Evolutionary conservation across 2,888 invertebrate genomes (phyloP).

Genomic region (Fragum whitleyi): DNA sequence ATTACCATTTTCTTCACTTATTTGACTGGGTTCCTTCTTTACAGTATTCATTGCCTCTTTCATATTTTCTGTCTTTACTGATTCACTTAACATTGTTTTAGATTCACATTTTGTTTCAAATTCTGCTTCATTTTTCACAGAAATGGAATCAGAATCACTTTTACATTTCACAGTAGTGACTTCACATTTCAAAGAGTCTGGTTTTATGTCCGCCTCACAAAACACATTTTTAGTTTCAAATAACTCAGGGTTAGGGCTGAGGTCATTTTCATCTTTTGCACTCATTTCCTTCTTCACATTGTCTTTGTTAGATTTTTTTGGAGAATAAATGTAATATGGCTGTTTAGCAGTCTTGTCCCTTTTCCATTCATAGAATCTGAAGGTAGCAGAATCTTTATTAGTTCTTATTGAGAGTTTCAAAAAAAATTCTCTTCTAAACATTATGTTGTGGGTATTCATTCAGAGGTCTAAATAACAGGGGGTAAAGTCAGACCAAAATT

Average conservation of each 20-base stretch:
- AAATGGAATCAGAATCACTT: not conserved
- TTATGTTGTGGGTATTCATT: too few species aligned
- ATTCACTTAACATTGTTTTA: not conserved
- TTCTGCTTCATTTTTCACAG: not conserved
- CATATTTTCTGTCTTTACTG: not conserved
- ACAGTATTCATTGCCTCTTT: not conserved
- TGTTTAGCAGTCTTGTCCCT: constrained; percentile 87
- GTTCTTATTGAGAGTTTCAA: too few species aligned
- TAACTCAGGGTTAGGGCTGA: too few species aligned
- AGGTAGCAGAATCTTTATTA: constrained; percentile 71
- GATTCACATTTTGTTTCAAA: not conserved
- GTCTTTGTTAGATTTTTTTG: too few species aligned
- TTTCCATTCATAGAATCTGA: constrained; percentile 85
- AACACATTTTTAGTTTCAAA: too few species aligned
- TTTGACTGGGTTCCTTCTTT: not conserved
- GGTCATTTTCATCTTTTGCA: not conserved
- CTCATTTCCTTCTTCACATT: too few species aligned
- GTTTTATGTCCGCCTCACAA: not conserved
- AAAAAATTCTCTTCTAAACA: too few species aligned
- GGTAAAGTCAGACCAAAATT: too few species aligned
- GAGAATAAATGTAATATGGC: constrained; percentile 91
- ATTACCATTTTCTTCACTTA: not conserved
- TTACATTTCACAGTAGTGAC: not conserved
- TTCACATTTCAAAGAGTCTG: not conserved
- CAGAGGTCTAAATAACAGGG: too few species aligned